phyloP scores from a whole-genome alignment of 2,113 vertebrate species.

The Phodopus roborovskii region DNA sequence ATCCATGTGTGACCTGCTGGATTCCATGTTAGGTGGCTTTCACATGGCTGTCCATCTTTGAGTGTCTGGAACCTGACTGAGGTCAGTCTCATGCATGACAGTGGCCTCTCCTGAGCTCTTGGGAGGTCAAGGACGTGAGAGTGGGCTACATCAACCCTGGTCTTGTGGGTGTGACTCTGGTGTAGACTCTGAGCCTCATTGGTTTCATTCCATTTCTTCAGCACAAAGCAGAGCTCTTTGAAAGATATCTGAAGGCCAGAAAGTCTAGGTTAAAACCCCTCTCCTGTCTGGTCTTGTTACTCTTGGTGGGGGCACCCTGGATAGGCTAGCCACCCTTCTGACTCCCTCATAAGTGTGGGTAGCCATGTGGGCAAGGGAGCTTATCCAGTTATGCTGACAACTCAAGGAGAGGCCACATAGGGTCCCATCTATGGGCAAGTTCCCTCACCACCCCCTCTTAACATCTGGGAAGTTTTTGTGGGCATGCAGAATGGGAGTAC shows the following conservation, averaged over 20 bases:
- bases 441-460: not conserved
- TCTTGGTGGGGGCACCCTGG: not conserved
- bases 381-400: too few relatives aligned
- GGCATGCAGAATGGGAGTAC: not conserved
- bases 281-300: not conserved
- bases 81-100: not conserved
- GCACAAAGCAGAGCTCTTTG: not conserved
- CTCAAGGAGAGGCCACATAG: not conserved
- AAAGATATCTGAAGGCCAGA: not conserved
- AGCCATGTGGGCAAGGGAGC: fast-evolving
- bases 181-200: not conserved
- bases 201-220: not conserved
- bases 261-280: not conserved
- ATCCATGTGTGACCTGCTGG: fast-evolving
- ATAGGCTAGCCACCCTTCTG: not conserved
- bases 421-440: not conserved
- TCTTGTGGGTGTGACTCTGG: not conserved
- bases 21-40: not conserved
- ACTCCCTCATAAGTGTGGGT: not conserved
- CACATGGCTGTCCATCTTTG: not conserved
- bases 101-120: not conserved
- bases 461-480: not conserved
- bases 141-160: not conserved
- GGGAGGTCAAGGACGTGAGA: not conserved
- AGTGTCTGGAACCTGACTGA: not conserved